Conservation (phyloP, 2,888 invertebrate species). For the Candidula unifasciata region DNA sequence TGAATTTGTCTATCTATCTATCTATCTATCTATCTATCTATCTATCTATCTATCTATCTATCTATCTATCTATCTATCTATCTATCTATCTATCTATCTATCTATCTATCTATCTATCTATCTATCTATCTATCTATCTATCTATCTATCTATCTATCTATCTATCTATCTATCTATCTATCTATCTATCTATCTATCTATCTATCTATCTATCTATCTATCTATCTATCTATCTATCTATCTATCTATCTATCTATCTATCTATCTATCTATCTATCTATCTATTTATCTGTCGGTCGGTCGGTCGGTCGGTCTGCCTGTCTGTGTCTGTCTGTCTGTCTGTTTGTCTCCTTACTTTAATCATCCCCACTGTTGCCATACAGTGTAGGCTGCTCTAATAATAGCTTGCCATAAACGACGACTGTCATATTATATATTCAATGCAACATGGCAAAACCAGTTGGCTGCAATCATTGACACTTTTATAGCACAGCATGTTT, state of each 20-base stretch:
- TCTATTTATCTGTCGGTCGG: not conserved
- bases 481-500: no score
- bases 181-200: constrained; percentile 6
- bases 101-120: constrained; percentile 5
- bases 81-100: no score
- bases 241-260: constrained; percentile 6
- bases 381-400: no score
- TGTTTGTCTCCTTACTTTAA: not conserved
- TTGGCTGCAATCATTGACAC: no score
- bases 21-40: no score
- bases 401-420: no score
- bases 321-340: not conserved
- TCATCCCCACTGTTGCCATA: not conserved
- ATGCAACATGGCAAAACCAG: not conserved
- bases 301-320: not conserved
- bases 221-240: constrained; percentile 2
- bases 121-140: not conserved
- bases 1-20: no score
- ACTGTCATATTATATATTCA: not conserved
- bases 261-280: constrained; percentile 6
- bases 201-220: not conserved
- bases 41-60: no score
- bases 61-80: no score
- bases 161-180: not conserved
- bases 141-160: not conserved